These are phyloP conservation scores for Epizoanthus ramosus DNA, from an alignment of 92 coral and sea anemone species.

Conservation along the genomic window DNA sequence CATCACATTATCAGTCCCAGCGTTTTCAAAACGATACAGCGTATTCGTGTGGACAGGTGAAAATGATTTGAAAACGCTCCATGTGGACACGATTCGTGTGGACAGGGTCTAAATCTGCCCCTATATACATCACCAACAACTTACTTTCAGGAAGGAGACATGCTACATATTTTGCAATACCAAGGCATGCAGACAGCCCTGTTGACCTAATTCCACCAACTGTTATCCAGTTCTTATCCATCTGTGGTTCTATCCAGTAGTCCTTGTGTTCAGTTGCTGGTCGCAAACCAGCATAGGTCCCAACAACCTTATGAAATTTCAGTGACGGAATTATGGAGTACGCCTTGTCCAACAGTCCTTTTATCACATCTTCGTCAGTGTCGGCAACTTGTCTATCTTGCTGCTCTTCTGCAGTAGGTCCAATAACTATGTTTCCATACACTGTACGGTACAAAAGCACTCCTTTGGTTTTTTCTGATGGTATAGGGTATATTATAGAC, in stretches of 20 bases:
- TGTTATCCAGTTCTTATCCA: slow-evolving; percentile 62
- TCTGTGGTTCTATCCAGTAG: slow-evolving; percentile 67
- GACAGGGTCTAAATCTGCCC: too few relatives aligned
- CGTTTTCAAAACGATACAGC: too few relatives aligned
- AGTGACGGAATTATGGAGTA: slow-evolving; percentile 55
- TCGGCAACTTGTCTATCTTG: slow-evolving; percentile 60
- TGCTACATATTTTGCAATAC: slow-evolving; percentile 74
- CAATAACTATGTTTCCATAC: slow-evolving; percentile 74
- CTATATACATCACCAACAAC: neutral
- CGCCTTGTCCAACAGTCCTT: slow-evolving; percentile 51
- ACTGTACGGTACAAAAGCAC: slow-evolving; percentile 68
- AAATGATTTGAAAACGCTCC: too few relatives aligned
- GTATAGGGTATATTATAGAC: slow-evolving; percentile 75
- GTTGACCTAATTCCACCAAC: slow-evolving; percentile 88
- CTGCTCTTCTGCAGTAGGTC: slow-evolving; percentile 88
- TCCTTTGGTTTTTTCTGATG: slow-evolving; percentile 75
- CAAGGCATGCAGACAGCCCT: slow-evolving; percentile 81
- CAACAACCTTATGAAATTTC: slow-evolving; percentile 59
- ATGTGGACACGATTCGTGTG: too few relatives aligned
- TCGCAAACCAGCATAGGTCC: slow-evolving; percentile 79
- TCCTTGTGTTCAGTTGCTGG: slow-evolving; percentile 84
- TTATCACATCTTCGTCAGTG: slow-evolving; percentile 56
- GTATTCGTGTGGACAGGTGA: too few relatives aligned
- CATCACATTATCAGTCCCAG: too few relatives aligned
- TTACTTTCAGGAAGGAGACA: slow-evolving; percentile 45